These are phyloP conservation scores for Delphinapterus leucas DNA, from an alignment of 2,113 vertebrate genomes.

Conservation along the genomic window DNA sequence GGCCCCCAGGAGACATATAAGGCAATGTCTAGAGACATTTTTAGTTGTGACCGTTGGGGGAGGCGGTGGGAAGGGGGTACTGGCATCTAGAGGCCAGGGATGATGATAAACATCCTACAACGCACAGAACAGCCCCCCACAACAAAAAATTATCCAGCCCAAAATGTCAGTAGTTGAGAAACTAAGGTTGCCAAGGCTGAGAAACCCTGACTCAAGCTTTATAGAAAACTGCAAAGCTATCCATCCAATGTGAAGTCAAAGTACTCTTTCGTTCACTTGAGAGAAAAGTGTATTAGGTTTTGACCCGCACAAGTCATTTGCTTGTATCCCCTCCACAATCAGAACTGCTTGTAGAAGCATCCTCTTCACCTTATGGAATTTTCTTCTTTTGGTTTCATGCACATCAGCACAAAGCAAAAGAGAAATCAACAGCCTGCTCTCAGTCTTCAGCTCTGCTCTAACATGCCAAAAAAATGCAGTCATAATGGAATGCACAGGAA, in stretches of 20 bases:
- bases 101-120: background rate
- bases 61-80: background rate
- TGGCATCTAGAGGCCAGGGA: background rate
- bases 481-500: background rate
- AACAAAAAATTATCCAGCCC: background rate
- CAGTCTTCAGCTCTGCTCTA: background rate
- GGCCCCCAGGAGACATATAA: background rate
- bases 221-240: background rate
- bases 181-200: background rate
- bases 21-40: background rate
- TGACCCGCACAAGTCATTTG: background rate
- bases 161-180: background rate
- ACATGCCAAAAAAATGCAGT: background rate
- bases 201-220: background rate
- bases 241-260: background rate
- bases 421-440: background rate
- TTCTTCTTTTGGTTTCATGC: background rate
- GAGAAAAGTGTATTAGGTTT: background rate
- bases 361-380: constrained; percentile 4
- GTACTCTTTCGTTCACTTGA: background rate
- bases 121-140: background rate
- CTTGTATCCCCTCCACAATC: background rate
- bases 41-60: background rate
- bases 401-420: background rate
- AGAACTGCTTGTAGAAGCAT: background rate